A percentile compares a stretch with the other conserved stretches of the same genome.
phyloP scores from a whole-genome alignment of 2,888 invertebrate genomes.

The Diaperis boleti region DNA sequence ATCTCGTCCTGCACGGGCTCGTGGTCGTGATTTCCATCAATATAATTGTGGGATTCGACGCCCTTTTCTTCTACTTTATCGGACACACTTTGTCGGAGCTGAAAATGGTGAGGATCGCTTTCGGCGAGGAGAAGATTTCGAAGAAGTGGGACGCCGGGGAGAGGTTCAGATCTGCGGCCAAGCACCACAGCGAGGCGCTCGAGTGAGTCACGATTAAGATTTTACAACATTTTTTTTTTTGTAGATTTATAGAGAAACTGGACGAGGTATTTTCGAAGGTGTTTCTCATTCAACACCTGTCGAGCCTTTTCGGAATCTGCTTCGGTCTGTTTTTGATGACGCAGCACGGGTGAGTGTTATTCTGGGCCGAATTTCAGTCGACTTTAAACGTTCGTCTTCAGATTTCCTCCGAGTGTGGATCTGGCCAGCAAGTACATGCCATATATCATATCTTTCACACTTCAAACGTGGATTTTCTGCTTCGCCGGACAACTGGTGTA shows the following conservation, averaged over 20 bases:
- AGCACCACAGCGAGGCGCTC: constrained; percentile 17
- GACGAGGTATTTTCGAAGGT: neutral
- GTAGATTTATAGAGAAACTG: constrained; percentile 3
- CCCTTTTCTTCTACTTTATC: constrained; percentile 23
- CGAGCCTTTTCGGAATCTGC: constrained; percentile 6
- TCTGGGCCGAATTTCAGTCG: constrained; percentile 9
- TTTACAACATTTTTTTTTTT: neutral
- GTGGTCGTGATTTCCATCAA: neutral
- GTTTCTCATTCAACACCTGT: constrained; percentile 7
- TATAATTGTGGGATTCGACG: constrained; percentile 19
- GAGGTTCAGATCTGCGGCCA: constrained; percentile 3
- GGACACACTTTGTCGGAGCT: constrained; percentile 25
- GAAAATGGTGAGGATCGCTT: constrained; percentile 18
- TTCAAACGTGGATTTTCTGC: constrained; percentile 8
- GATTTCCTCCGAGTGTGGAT: neutral
- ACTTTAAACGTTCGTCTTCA: neutral
- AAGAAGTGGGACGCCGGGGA: neutral
- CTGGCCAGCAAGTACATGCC: neutral
- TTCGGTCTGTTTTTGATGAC: constrained; percentile 13
- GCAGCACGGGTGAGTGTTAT: constrained; percentile 19
- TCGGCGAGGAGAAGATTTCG: constrained; percentile 3
- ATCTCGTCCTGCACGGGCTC: neutral
- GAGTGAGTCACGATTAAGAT: constrained; percentile 9
- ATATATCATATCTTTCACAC: constrained; percentile 3
- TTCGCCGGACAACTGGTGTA: constrained; percentile 10